phyloP scores from a whole-genome alignment of 2,797 vertebrate species.

The Rhincodon typus region DNA sequence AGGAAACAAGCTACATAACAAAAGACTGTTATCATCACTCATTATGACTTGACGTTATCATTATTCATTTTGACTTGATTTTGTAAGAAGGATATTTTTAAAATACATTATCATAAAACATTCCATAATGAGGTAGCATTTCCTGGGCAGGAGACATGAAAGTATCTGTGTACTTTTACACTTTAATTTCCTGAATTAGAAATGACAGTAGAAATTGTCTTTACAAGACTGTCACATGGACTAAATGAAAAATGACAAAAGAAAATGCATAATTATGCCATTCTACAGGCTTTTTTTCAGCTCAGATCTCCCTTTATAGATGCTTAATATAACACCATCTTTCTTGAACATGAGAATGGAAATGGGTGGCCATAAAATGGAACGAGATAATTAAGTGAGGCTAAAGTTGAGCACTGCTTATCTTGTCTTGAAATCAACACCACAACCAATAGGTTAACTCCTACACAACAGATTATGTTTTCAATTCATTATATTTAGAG shows the following conservation, averaged over 20 bases:
- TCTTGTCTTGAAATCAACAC: background rate
- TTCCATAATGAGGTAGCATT: background rate
- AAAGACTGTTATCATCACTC: background rate
- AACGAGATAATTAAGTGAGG: background rate
- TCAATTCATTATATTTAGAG: background rate
- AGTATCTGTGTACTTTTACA: background rate
- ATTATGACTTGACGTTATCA: background rate
- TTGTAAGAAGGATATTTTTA: background rate
- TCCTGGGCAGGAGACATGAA: background rate
- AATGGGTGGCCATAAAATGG: background rate
- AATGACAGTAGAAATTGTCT: background rate
- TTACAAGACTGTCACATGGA: background rate
- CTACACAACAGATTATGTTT: background rate
- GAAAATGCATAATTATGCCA: background rate
- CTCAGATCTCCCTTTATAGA: background rate
- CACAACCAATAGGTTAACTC: background rate
- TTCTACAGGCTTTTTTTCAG: background rate
- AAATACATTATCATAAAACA: background rate
- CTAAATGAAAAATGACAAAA: background rate
- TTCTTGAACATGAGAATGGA: background rate
- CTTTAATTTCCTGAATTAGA: no score
- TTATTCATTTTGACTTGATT: background rate
- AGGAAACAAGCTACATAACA: constrained; percentile 7
- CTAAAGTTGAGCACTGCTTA: background rate
- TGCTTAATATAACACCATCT: background rate